Conservation (phyloP, 64 coral and sea anemone genomes). For the Anthopleura sola region DNA sequence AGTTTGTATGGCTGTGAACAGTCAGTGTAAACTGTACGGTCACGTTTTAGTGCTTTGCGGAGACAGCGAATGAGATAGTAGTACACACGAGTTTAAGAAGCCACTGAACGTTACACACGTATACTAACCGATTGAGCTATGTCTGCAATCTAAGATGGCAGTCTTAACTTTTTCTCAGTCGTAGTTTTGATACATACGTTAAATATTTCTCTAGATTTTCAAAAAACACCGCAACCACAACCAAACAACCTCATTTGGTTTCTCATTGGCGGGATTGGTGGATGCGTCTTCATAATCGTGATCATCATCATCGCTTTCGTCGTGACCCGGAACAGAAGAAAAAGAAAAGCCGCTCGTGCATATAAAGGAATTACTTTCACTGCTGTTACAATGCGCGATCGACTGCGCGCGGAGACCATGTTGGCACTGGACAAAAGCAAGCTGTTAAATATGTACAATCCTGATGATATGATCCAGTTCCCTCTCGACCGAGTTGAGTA, state of each 20-base stretch:
- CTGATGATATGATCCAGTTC: conserved; percentile 75
- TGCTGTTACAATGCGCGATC: conserved; percentile 83
- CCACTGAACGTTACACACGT: too few species aligned
- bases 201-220: neutral
- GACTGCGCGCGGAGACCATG: conserved; percentile 74
- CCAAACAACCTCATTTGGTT: neutral
- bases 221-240: neutral
- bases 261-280: conserved; percentile 1
- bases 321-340: neutral
- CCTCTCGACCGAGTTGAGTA: conserved; percentile 83
- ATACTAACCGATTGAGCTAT: too few species aligned
- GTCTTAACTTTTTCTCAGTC: too few species aligned
- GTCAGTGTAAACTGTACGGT: too few species aligned
- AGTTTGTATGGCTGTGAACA: too few species aligned
- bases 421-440: conserved; percentile 71
- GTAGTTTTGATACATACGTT: too few species aligned
- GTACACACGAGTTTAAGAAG: too few species aligned
- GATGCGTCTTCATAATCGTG: neutral
- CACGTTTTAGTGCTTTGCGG: too few species aligned
- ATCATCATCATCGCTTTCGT: conserved; percentile 8
- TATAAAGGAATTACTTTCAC: conserved; percentile 66
- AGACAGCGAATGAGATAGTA: too few species aligned
- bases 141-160: too few species aligned
- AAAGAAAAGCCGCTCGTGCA: neutral
- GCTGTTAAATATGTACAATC: conserved; percentile 67